Conservation (phyloP, 1,140 invertebrate species). For the Orius laevigatus region DNA sequence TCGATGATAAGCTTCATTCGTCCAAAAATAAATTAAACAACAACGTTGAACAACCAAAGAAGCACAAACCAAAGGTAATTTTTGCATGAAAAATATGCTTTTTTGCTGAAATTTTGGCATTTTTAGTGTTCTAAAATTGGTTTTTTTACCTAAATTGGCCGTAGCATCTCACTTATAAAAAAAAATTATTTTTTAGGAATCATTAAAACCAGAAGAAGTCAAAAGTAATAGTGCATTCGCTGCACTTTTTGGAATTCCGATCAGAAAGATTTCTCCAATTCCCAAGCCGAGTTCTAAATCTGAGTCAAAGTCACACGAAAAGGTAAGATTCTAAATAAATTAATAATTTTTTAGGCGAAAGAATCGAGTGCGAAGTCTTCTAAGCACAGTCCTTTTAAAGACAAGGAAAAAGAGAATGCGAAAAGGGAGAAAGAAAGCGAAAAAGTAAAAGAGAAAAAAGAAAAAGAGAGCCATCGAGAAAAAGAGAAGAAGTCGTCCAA, state of each 20-base stretch:
- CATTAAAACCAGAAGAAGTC: conserved; percentile 33
- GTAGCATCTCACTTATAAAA: too few species aligned
- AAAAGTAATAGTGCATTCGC: conserved; percentile 49
- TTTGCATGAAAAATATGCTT: too few species aligned
- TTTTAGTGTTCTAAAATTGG: conserved; percentile 3
- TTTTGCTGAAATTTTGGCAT: background rate
- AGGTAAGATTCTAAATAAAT: conserved; percentile 12
- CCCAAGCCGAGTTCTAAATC: conserved; percentile 26
- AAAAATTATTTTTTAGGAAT: conserved; percentile 14
- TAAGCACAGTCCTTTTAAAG: conserved; percentile 35
- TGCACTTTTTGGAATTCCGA: conserved; percentile 61
- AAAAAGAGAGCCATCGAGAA: conserved; percentile 24
- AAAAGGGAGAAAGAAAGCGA: conserved; percentile 20
- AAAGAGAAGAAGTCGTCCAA: conserved; percentile 20
- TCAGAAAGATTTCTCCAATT: conserved; percentile 36
- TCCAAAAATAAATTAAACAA: conserved; percentile 2
- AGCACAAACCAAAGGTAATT: conserved; percentile 41
- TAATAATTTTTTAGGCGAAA: conserved; percentile 16
- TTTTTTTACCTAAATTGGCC: too few species aligned
- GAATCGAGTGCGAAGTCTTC: conserved; percentile 17
- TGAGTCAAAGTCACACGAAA: conserved; percentile 14
- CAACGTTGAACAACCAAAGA: conserved; percentile 32
- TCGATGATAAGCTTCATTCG: conserved; percentile 14
- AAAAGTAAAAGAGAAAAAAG: conserved; percentile 19
- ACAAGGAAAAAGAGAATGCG: conserved; percentile 32